Evolutionary conservation across 2,797 vertebrate species (phyloP), one percentile per base, ranked within the genome.

Genomic region (Xiphophorus birchmanni): DNA sequence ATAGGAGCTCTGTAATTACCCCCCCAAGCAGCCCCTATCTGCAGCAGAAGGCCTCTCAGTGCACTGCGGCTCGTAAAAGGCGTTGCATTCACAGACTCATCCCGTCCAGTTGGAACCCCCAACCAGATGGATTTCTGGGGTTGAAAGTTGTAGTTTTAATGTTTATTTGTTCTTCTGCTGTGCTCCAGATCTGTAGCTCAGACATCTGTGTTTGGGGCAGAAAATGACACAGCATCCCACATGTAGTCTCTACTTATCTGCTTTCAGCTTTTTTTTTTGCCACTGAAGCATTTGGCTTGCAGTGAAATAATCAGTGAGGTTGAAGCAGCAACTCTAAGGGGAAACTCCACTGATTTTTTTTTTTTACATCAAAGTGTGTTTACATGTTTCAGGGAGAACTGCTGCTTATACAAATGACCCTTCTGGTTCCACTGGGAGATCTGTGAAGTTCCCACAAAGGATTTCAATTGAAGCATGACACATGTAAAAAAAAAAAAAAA

Each of bases 1-100:
- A 84, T 79, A 78, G 50, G 74, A 83, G 76, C 86, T 90, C 89
- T 93, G 80, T 94, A 92, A 94, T 94, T 90, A 91, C 17, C 45
- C 48, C 5, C 67, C 69, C 73, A 81, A 87, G 5, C 60, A 7
- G 29, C 60, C 78, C 78, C 75, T 54, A n/a, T 90, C 82, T 73
- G 26, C 83, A 79, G 74, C 78, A 78, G 60, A 84, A 74, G 42
- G 71, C 80, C 76, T 87, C 81, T 40, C 48, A 71, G 73, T 48
- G 65, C 13, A 73, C 78, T 71, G 80, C 76, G 73, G 80, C 84
- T 60, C 75, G 8, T 11, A 79, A 76, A 77, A 80, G 40, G 48
- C 78, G 21, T 80, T 32, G 37, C 45, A 21, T 76, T 84, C 81
- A 47, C 23, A 72, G 69, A 29, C 75, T 87, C 80, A 63, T 76